A percentile compares a stretch with the other conserved stretches of the same genome.
phyloP scores from a whole-genome alignment of 2,888 invertebrate genomes.

The Sarcophaga subvicina region DNA sequence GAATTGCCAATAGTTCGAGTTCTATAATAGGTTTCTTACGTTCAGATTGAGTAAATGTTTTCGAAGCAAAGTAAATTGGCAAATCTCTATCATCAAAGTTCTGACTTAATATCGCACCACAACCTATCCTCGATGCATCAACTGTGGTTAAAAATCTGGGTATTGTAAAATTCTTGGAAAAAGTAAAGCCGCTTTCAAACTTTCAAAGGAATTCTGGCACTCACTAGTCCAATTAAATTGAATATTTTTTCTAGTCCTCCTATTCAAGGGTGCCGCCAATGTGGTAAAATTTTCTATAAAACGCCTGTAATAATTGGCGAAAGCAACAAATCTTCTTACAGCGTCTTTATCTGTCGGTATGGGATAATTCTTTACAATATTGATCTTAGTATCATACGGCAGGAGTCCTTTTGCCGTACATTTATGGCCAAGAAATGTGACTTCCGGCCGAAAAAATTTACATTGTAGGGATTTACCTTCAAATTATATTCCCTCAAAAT shows the following conservation, averaged over 20 bases:
- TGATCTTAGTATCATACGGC: background rate
- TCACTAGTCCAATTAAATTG: background rate
- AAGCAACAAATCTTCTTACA: too few species aligned
- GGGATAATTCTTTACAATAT: too few species aligned
- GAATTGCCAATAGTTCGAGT: constrained; percentile 62
- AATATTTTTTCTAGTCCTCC: constrained; percentile 15
- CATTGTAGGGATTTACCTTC: constrained; percentile 51
- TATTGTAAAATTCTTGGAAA: background rate
- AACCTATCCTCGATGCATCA: constrained; percentile 29
- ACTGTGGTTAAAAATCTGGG: constrained; percentile 20
- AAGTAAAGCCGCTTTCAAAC: background rate
- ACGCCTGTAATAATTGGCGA: too few species aligned
- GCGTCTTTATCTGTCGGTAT: too few species aligned
- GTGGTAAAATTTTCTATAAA: constrained; percentile 14
- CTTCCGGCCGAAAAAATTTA: constrained; percentile 21
- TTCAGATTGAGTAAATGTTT: constrained; percentile 18
- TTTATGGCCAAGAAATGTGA: too few species aligned
- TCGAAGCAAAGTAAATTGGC: background rate
- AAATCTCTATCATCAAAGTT: background rate
- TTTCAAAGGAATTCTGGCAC: background rate
- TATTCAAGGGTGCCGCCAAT: constrained; percentile 37
- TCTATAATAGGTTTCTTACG: constrained; percentile 17
- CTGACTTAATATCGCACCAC: constrained; percentile 16
- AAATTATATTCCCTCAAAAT: constrained; percentile 33
- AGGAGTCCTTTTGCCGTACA: too few species aligned